Conservation (phyloP, 2,888 invertebrate genomes). For the Brachynemurus nebulosus region DNA sequence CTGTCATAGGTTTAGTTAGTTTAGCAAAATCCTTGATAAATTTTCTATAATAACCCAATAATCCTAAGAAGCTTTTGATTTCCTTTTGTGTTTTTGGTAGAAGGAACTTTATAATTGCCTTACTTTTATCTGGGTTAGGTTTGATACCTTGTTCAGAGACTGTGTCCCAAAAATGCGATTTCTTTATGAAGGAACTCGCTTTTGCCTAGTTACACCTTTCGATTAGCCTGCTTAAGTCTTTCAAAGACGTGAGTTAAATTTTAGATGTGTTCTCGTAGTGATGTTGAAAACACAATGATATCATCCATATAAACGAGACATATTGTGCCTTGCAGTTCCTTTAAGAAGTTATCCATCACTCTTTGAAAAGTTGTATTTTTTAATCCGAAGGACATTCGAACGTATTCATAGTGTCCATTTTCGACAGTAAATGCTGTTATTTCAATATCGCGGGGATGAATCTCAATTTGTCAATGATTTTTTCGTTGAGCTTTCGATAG, state of each 20-base stretch:
- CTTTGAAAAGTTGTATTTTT: conserved; percentile 19
- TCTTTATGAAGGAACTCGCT: conserved; percentile 15
- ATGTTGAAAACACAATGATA: conserved; percentile 16
- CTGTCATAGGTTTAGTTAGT: conserved; percentile 17
- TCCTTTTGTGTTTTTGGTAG: conserved; percentile 16
- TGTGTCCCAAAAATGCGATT: conserved; percentile 21
- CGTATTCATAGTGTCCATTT: conserved; percentile 18
- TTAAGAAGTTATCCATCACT: conserved; percentile 16
- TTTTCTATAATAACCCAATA: conserved; percentile 19
- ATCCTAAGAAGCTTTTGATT: conserved; percentile 15
- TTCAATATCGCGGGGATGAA: conserved; percentile 14
- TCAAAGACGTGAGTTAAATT: conserved; percentile 11
- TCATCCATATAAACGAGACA: conserved; percentile 19
- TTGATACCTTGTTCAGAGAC: conserved; percentile 19
- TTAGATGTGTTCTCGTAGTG: conserved; percentile 15
- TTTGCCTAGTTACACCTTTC: conserved; percentile 16
- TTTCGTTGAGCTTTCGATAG: conserved; percentile 21
- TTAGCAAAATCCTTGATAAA: conserved; percentile 17
- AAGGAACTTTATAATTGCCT: conserved; percentile 15
- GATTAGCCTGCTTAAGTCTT: conserved; percentile 10
- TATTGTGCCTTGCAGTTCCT: background rate
- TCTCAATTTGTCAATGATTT: conserved; percentile 20
- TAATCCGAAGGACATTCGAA: conserved; percentile 19
- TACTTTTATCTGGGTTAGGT: conserved; percentile 19
- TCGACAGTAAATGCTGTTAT: conserved; percentile 19